Evolutionary conservation across 2,113 vertebrate genomes (phyloP).

Genomic region (Neomonachus schauinslandi): DNA sequence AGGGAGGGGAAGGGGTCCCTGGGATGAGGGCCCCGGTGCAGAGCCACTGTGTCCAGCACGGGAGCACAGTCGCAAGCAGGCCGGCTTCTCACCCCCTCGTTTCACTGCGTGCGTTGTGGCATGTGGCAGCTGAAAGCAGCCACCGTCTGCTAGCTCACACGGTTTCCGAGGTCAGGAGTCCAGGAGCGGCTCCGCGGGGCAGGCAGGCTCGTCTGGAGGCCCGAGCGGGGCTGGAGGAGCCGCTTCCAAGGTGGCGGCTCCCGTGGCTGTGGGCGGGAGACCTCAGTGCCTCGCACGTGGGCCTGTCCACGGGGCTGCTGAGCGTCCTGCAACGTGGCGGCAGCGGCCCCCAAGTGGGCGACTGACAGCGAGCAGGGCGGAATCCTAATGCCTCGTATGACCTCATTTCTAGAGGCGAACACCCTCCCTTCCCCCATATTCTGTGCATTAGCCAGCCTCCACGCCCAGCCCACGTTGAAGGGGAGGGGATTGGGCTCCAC

Average conservation of each 20-base stretch:
- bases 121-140: neutral
- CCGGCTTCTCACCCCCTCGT: neutral
- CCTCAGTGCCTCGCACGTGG: rapidly evolving
- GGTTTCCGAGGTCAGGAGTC: rapidly evolving
- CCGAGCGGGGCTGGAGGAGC: neutral
- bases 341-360: neutral
- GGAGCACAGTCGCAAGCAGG: neutral
- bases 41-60: neutral
- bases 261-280: rapidly evolving
- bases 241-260: neutral
- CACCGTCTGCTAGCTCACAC: rapidly evolving
- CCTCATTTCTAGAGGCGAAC: neutral
- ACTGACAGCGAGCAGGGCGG: neutral
- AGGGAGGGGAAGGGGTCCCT: neutral
- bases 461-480: neutral
- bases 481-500: neutral
- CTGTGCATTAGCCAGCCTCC: rapidly evolving
- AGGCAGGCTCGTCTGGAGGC: neutral
- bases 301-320: neutral
- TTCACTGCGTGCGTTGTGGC: neutral
- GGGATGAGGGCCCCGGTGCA: neutral
- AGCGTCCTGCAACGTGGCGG: neutral
- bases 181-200: neutral
- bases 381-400: neutral
- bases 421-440: neutral